Evolutionary conservation across 2,113 vertebrate genomes (phyloP).

Genomic region (Gasterosteus nipponicus): DNA sequence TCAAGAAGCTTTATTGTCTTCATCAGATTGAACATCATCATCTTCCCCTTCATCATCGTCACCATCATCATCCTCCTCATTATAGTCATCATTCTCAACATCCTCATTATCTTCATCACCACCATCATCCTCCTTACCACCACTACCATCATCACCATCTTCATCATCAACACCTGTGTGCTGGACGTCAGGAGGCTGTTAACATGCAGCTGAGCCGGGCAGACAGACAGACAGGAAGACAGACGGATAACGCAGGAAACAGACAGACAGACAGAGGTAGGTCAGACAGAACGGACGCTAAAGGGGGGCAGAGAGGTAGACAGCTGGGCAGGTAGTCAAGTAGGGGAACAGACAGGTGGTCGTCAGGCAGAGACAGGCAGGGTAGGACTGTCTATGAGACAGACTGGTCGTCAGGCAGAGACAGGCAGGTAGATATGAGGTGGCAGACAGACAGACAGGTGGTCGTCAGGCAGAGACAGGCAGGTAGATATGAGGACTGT

Average conservation of each 20-base stretch:
- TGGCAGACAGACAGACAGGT: conserved; percentile 31
- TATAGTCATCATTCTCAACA: not conserved
- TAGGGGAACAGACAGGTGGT: not conserved
- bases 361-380: not conserved
- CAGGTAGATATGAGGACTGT: not conserved
- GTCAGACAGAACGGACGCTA: conserved; percentile 18
- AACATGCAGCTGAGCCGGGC: conserved; percentile 74
- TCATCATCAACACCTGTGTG: conserved; percentile 64
- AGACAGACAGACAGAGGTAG: conserved; percentile 30
- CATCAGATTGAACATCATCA: conserved; percentile 47
- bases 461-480: conserved; percentile 19
- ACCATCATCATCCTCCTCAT: conserved; percentile 50
- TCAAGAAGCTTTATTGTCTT: conserved; percentile 73
- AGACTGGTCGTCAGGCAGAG: not conserved
- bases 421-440: not conserved
- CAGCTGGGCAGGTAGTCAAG: conserved; percentile 16
- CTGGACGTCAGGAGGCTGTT: conserved; percentile 69
- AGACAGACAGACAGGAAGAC: conserved; percentile 37
- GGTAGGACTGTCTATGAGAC: conserved; percentile 2
- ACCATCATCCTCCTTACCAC: conserved; percentile 36
- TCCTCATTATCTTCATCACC: conserved; percentile 50
- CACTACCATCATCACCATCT: conserved; percentile 1
- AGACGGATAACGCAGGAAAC: conserved; percentile 41
- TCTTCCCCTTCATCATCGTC: conserved; percentile 2
- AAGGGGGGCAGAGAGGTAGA: conserved; percentile 16